Base-by-base conservation (phyloP, 1,140 invertebrate genomes). In the Anoplophora glabripennis region DNA sequence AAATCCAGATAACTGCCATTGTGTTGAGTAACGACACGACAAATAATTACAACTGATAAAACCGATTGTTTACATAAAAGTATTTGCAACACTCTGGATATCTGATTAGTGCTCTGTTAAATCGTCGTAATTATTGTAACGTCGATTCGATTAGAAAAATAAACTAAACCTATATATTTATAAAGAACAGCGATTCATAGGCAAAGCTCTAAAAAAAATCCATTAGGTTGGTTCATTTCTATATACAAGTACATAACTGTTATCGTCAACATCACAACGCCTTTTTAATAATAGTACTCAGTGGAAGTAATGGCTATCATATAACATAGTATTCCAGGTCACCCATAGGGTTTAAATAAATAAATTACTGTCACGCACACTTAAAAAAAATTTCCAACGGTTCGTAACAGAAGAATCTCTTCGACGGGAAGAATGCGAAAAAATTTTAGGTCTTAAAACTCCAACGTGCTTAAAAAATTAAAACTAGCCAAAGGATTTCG, bases 291-390 rank as follows among this genome's bases (percentile, higher is more conserved):
- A 55, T 49, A 64, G 47, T 34, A 49, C 66, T 69, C 66, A 72
- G 70, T 66, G 70, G 70, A 72, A 72, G 70, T 71, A 61, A 59
- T 52, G 36, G 49, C 67, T 71, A 71, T 71, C 67, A 69, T 71
- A 66, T 65, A 11, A 48, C 40, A 21, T 36, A 40, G 12, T n/a
- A 56, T 47, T 40, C 35, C 41, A 46, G 51, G 44, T 51, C 38
- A 41, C 59, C 53, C 59, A 36, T 38, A 40, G 59, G 59, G 59
- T 51, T 56, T 36, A 52, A 57, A 56, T 28, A 59, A 53, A 59
- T 56, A 56, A 56, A 56, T 56, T 46, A 34, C 44, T 33, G 38
- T 41, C 38, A 41, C 15, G 38, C 38, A 12, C 38, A 17, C 15
- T 12, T 41, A 28, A 28, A 28, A 28, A 28, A 3, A 28, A 28